phyloP scores from a whole-genome alignment of 2,113 vertebrate genomes.

The Nettapus auritus region DNA sequence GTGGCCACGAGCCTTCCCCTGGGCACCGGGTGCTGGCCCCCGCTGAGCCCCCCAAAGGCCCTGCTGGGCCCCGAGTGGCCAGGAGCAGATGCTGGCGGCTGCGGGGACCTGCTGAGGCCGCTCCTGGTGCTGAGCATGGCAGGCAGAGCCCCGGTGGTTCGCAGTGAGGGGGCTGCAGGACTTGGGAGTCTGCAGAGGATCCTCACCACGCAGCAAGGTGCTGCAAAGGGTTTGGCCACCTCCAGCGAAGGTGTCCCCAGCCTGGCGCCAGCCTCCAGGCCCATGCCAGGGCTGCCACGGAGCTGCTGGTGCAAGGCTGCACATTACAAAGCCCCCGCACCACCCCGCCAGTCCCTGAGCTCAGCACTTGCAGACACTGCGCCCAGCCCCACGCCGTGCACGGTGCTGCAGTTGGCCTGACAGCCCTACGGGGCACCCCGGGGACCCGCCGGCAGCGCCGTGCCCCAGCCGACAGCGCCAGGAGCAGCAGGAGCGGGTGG shows the following conservation, averaged over 20 bases:
- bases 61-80: fast-evolving
- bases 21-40: fast-evolving
- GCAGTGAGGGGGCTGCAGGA: background rate
- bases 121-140: background rate
- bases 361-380: background rate
- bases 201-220: fast-evolving
- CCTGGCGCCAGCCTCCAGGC: fast-evolving
- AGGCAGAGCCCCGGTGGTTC: fast-evolving
- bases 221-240: background rate
- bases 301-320: background rate
- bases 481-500: fast-evolving
- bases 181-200: fast-evolving
- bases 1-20: fast-evolving
- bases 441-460: too few relatives aligned
- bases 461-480: fast-evolving
- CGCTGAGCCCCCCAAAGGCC: background rate
- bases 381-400: background rate
- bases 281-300: background rate
- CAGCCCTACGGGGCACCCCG: fast-evolving
- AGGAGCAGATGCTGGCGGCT: fast-evolving
- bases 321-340: fast-evolving
- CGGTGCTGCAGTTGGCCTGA: fast-evolving
- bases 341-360: too few relatives aligned
- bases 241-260: background rate
- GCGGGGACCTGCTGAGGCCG: too few relatives aligned